Evolutionary conservation across 2,888 invertebrate genomes (phyloP), one percentile per base, ranked within the genome.

Genomic region (Plebejus melissa): DNA sequence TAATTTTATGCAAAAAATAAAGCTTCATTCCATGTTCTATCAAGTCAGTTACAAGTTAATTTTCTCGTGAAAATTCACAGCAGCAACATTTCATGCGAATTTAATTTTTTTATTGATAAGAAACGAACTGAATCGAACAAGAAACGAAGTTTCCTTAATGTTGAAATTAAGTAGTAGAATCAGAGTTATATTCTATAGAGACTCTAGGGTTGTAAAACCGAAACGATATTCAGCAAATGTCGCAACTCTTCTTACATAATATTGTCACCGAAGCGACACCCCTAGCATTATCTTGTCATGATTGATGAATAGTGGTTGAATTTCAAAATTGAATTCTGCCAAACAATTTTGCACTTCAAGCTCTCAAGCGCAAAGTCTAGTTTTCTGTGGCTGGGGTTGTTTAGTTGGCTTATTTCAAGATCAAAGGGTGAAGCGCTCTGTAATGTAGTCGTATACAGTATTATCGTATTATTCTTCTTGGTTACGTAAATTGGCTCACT

Each of bases 261-360:
- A 54, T 4, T 65, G 32, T 65, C 36, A 7, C 4, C 65, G 16
- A 32, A 65, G 36, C 65, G 65, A 65, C 65, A 65, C 11, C 65
- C 65, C 65, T 65, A 32, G 9, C 65, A 65, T 13, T 65, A 65
- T 65, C 32, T 65, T 32, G 65, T 65, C 65, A 65, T 65, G 65
- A 65, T 65, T 65, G 65, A 65, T 65, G 65, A 65, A 32, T 36
- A 65, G 65, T 65, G 65, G 65, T 65, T 36, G 65, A 65, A 65
- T 65, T 36, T 65, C 13, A 65, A 65, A 65, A 13, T 65, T 36
- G 36, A 65, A 65, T 16, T 32, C 4, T 32, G 36, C 13, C 65
- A 36, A 32, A 1, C 36, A 13, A 36, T 16, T 36, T 65, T 36
- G 32, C 4, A 36, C 32, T 5, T 1, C 1, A 65, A 32, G 5